Percentiles rank a stretch among this genome's conserved stretches.
Conservation (phyloP, 30 jellyfish, hydroid and myxozoan species). For the Hydra vulgaris region DNA sequence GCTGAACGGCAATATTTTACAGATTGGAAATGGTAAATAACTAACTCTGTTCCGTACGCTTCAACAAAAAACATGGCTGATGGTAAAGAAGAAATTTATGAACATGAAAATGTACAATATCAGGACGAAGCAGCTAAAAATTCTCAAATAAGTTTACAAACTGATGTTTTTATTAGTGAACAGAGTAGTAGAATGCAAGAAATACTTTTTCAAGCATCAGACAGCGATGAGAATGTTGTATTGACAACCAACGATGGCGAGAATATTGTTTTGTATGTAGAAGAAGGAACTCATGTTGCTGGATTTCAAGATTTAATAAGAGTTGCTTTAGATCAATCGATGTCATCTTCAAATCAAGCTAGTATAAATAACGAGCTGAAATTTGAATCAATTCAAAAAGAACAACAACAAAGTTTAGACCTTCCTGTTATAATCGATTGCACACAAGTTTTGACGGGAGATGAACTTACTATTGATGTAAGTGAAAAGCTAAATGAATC, state of each 20-base stretch:
- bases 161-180: not conserved
- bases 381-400: not conserved
- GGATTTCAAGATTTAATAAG: constrained; percentile 32
- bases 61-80: not conserved
- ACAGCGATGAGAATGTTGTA: not conserved
- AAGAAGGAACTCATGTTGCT: not conserved
- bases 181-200: not conserved
- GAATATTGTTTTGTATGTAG: not conserved
- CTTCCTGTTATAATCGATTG: not conserved
- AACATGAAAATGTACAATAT: not conserved
- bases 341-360: not conserved
- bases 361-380: not conserved
- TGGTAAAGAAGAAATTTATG: not conserved
- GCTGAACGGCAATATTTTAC: not conserved
- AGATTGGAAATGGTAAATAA: not conserved
- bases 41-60: not conserved
- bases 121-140: not conserved
- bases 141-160: not conserved
- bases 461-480: constrained; percentile 7
- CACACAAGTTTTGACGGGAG: not conserved
- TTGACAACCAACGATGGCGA: constrained; percentile 2
- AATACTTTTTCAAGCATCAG: not conserved
- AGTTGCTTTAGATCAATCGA: constrained; percentile 23
- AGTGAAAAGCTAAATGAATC: not conserved
- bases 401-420: constrained; percentile 11